Conservation (phyloP, 1,140 invertebrate species). For the Brachionus rubens region DNA sequence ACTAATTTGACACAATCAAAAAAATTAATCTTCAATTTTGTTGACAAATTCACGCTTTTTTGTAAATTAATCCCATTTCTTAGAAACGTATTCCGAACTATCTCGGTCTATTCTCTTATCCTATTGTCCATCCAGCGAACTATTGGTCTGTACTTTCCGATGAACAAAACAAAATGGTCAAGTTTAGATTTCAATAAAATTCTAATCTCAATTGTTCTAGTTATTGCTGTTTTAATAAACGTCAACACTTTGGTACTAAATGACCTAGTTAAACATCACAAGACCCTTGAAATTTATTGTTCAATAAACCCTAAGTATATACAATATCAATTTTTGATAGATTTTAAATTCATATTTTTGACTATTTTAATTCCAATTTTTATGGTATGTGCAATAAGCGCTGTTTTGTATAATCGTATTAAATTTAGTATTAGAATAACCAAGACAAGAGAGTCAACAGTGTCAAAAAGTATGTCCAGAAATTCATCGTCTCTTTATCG, state of each 20-base stretch:
- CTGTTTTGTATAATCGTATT: background rate
- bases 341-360: background rate
- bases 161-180: conserved; percentile 21
- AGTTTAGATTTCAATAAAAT: background rate
- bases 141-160: background rate
- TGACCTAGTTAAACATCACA: background rate
- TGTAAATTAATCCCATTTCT: conserved; percentile 24
- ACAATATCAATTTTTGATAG: background rate
- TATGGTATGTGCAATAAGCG: background rate
- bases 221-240: background rate
- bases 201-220: background rate
- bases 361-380: conserved; percentile 9
- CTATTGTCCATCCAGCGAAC: background rate
- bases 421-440: background rate
- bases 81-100: conserved; percentile 9
- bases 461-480: background rate
- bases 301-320: conserved; percentile 4
- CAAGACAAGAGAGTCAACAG: background rate
- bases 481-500: too few species aligned
- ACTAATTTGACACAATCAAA: background rate
- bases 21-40: background rate
- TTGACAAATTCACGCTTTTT: background rate
- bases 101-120: background rate
- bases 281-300: background rate
- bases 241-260: background rate